Evolutionary conservation across 2,113 vertebrate species (phyloP).

Genomic region (mouse (Mus musculus)): DNA sequence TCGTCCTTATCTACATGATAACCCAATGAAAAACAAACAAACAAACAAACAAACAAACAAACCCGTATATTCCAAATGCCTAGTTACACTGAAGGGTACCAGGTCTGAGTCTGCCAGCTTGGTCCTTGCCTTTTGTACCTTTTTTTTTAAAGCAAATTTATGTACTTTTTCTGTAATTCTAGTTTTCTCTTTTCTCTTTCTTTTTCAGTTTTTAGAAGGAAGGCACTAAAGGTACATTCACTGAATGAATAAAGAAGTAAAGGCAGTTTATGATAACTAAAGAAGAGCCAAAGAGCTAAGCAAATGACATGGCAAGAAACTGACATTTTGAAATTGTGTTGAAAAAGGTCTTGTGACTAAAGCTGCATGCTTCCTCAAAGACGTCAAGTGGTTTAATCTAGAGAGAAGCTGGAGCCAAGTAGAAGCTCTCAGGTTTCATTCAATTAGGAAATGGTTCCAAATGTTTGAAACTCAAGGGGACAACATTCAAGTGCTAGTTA

Average conservation of each 20-base stretch:
- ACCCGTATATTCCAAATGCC: neutral
- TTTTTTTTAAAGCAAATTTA: neutral
- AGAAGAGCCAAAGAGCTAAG: conserved; percentile 35
- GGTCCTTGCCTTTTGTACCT: neutral
- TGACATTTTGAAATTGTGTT: neutral
- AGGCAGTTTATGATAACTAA: neutral
- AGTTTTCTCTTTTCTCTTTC: neutral
- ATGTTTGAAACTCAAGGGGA: neutral
- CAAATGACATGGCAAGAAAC: neutral
- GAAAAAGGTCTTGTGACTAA: conserved; percentile 11
- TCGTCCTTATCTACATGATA: neutral
- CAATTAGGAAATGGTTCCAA: conserved; percentile 27
- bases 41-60: neutral
- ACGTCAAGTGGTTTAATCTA: neutral
- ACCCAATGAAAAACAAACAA: neutral
- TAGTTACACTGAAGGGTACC: neutral
- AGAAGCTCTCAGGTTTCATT: neutral
- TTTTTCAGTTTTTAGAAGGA: neutral
- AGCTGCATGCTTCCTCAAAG: neutral
- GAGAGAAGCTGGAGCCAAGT: neutral
- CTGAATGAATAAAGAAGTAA: conserved; percentile 13
- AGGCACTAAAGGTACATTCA: neutral
- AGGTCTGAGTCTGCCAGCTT: neutral
- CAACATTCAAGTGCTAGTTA: neutral
- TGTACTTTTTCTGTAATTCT: neutral